phyloP scores from a whole-genome alignment of 2,113 vertebrate genomes.

The Cyprinus carpio region DNA sequence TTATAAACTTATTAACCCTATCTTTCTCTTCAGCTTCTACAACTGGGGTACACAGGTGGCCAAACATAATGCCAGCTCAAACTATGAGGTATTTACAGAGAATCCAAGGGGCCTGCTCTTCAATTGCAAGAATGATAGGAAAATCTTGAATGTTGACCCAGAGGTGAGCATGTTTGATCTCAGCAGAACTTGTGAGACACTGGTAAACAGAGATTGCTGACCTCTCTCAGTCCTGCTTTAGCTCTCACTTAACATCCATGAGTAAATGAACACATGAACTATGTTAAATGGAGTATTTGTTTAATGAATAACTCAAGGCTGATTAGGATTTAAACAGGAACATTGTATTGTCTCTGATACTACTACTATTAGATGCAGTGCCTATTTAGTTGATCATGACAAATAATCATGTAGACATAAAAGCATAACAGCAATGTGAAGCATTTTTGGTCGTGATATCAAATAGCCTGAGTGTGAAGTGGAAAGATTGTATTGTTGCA shows the following conservation, averaged over 20 bases:
- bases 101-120: slow-evolving; percentile 82
- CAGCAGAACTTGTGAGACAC: neutral
- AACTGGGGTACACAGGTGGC: slow-evolving; percentile 82
- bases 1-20: neutral
- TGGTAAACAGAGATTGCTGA: neutral
- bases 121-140: slow-evolving; percentile 80
- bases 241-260: neutral
- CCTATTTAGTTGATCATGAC: neutral
- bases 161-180: slow-evolving; percentile 69
- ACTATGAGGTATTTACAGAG: slow-evolving; percentile 84
- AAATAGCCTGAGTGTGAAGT: neutral
- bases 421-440: no score
- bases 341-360: neutral
- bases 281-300: neutral
- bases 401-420: no score
- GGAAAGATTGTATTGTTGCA: slow-evolving; percentile 22
- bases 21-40: slow-evolving; percentile 79
- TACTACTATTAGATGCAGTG: neutral
- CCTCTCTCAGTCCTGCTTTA: neutral
- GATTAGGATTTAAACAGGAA: neutral
- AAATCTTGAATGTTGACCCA: slow-evolving; percentile 84
- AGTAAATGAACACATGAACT: neutral
- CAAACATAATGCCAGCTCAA: slow-evolving; percentile 77
- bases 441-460: neutral
- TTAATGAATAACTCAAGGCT: neutral